Percentiles rank a stretch among this genome's conserved stretches.
Evolutionary conservation across 2,797 vertebrate species (phyloP).

Genomic region (Lateolabrax maculatus): DNA sequence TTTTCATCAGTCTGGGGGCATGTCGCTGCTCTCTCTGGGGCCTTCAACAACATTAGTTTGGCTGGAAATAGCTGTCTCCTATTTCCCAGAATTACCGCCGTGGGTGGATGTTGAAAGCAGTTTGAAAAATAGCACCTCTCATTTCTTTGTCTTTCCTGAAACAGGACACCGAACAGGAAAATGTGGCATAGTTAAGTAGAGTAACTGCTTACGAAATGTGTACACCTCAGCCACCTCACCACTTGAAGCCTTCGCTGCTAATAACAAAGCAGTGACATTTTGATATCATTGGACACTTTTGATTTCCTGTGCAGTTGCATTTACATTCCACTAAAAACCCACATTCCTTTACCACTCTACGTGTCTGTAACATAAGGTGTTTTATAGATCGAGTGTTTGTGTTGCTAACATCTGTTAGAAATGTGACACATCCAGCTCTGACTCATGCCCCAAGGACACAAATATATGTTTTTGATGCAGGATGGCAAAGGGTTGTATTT

Average conservation of each 20-base stretch:
- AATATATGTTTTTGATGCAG: constrained; percentile 13
- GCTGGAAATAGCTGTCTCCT: constrained; percentile 61
- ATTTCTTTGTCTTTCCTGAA: constrained; percentile 60
- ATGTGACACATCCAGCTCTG: constrained; percentile 32
- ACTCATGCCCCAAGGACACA: constrained; percentile 39
- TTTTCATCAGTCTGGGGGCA: constrained; percentile 33
- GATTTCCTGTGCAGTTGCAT: constrained; percentile 9
- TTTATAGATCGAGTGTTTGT: not conserved
- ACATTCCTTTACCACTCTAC: not conserved
- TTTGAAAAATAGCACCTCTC: constrained; percentile 56
- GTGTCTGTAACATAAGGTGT: not conserved
- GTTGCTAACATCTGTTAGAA: constrained; percentile 28
- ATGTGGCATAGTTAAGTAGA: constrained; percentile 9
- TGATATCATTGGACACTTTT: not conserved
- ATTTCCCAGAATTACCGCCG: constrained; percentile 52
- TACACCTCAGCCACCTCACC: constrained; percentile 12
- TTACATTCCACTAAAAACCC: constrained; percentile 7
- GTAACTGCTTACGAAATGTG: constrained; percentile 20
- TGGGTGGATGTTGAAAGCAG: constrained; percentile 63
- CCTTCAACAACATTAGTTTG: constrained; percentile 58
- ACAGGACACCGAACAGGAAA: constrained; percentile 52
- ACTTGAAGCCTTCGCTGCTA: not conserved
- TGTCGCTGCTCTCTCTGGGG: constrained; percentile 37
- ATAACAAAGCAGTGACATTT: not conserved
- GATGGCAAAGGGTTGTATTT: constrained; percentile 16